Percentiles rank a stretch among this genome's conserved stretches.
These are phyloP conservation scores for Strigops habroptila DNA, from an alignment of 2,113 vertebrate species.

Conservation along the genomic window DNA sequence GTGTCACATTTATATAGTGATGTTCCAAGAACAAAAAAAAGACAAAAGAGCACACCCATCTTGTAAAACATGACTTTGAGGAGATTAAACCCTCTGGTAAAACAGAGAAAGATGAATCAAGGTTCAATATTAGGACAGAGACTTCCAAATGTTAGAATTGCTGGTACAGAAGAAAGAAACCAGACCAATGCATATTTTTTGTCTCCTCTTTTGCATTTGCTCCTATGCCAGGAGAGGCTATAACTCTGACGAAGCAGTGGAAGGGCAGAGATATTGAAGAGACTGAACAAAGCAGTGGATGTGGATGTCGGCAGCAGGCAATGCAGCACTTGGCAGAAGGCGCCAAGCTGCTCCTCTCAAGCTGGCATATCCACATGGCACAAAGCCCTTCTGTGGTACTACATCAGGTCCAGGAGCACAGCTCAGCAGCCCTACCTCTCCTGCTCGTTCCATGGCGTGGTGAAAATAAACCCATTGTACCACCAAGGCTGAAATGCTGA, in stretches of 20 bases:
- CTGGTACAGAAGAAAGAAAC: neutral
- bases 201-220: neutral
- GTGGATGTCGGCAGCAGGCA: neutral
- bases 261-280: neutral
- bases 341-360: neutral
- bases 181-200: rapidly evolving
- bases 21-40: neutral
- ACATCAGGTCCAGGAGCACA: neutral
- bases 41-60: neutral
- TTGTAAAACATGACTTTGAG: neutral
- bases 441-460: rapidly evolving
- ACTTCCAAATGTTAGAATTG: neutral
- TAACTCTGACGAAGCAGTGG: neutral
- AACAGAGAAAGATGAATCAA: neutral
- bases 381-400: neutral
- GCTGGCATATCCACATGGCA: neutral
- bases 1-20: neutral
- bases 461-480: slow-evolving; percentile 49
- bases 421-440: neutral
- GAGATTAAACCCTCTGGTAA: neutral
- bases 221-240: neutral
- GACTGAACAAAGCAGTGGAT: neutral
- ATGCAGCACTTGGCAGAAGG: neutral
- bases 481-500: neutral
- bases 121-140: neutral